Conservation (phyloP, 2,888 invertebrate genomes). For the Drosophila melanosoma region DNA sequence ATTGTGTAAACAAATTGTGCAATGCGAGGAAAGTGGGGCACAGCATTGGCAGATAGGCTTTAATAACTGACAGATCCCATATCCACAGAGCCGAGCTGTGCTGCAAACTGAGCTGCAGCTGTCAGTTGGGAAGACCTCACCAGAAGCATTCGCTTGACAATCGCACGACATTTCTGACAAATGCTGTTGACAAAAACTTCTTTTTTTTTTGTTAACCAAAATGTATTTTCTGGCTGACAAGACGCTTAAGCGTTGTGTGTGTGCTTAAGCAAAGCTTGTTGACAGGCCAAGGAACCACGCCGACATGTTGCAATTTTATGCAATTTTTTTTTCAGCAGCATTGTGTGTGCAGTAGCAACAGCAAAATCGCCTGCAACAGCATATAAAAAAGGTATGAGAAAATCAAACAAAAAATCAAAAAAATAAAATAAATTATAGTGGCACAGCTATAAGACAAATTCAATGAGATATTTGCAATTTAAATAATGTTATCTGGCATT, state of each 20-base stretch:
- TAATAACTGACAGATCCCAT: conserved; percentile 27
- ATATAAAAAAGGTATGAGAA: conserved; percentile 12
- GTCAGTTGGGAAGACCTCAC: conserved; percentile 55
- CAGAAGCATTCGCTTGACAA: conserved; percentile 61
- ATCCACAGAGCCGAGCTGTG: conserved; percentile 4
- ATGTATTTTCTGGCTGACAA: conserved; percentile 46
- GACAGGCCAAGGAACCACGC: conserved; percentile 61
- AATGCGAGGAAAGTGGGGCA: conserved; percentile 49
- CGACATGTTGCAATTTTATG: conserved; percentile 69
- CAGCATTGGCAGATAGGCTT: conserved; percentile 20
- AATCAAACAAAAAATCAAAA: conserved; percentile 29
- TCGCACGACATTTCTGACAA: conserved; percentile 75
- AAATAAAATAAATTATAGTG: conserved; percentile 70
- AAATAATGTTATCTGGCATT: conserved; percentile 75
- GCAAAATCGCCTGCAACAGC: conserved; percentile 19
- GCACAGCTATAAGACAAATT: conserved; percentile 72
- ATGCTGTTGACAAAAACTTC: conserved; percentile 69
- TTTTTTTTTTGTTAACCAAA: conserved; percentile 13
- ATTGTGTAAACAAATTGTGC: conserved; percentile 39
- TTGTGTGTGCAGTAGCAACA: background rate
- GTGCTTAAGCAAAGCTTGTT: conserved; percentile 62
- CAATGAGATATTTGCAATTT: conserved; percentile 76
- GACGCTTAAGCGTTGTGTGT: conserved; percentile 38
- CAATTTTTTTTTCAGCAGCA: conserved; percentile 60
- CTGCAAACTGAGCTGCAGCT: conserved; percentile 19